These are phyloP conservation scores for Hypocryptadius cinnamomeus DNA, from an alignment of 2,113 vertebrate genomes.

Conservation along the genomic window DNA sequence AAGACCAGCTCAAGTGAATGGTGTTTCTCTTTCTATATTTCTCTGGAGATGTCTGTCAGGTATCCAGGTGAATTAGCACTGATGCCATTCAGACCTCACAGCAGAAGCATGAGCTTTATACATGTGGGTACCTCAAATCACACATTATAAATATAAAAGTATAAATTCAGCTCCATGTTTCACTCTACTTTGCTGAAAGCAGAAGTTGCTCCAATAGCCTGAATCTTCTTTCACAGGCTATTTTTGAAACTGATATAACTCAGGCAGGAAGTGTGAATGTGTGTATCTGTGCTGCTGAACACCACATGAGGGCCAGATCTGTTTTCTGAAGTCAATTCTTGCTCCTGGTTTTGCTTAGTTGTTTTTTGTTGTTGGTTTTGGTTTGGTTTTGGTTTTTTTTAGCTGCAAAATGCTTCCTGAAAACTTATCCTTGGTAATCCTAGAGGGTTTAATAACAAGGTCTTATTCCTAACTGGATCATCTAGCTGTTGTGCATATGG, in stretches of 20 bases:
- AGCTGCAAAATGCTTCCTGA: background rate
- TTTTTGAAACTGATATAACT: background rate
- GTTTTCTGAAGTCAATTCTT: background rate
- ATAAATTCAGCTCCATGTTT: background rate
- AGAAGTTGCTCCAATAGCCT: background rate
- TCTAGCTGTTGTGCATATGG: background rate
- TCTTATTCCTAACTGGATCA: background rate
- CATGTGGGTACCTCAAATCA: background rate
- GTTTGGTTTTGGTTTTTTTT: background rate
- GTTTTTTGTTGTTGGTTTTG: background rate
- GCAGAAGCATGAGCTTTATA: background rate
- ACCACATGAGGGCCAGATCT: background rate
- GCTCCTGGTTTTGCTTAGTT: background rate
- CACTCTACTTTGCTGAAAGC: background rate
- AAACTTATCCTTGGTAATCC: background rate
- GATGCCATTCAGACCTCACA: background rate
- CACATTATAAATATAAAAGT: no score
- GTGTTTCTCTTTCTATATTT: background rate
- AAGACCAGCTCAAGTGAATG: background rate
- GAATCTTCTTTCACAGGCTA: background rate
- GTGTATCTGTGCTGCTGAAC: background rate
- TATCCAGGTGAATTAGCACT: background rate
- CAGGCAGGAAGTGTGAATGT: background rate
- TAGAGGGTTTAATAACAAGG: background rate
- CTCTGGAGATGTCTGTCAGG: background rate